Evolutionary conservation across 2,797 vertebrate genomes (phyloP).

Genomic region (Graptemys geographica): DNA sequence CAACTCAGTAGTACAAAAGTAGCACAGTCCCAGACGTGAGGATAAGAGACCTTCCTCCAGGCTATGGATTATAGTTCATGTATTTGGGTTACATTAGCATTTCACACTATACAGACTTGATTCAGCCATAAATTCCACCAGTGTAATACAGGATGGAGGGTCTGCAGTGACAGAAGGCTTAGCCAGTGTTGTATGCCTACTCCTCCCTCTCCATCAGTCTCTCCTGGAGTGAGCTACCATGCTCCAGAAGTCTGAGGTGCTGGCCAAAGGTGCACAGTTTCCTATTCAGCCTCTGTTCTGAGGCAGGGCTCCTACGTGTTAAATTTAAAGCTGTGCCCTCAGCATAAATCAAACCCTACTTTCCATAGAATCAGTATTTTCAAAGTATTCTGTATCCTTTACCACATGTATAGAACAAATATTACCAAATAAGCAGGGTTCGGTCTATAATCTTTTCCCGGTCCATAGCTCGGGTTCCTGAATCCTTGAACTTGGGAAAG

Average conservation of each 20-base stretch:
- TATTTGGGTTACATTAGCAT: constrained; percentile 81
- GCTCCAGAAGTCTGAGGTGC: background rate
- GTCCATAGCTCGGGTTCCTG: background rate
- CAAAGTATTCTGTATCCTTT: background rate
- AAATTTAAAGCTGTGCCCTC: background rate
- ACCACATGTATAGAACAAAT: background rate
- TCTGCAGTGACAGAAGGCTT: constrained; percentile 41
- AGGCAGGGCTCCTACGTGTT: background rate
- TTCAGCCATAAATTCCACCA: constrained; percentile 62
- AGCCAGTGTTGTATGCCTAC: background rate
- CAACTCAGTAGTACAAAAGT: constrained; percentile 61
- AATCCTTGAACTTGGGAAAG: background rate
- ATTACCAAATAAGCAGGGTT: background rate
- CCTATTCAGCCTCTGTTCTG: background rate
- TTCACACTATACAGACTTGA: constrained; percentile 56
- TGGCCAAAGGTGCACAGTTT: background rate
- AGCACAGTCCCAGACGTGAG: constrained; percentile 50
- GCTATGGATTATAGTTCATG: constrained; percentile 77
- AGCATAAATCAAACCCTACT: background rate
- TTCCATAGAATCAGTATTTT: background rate
- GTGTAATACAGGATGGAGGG: constrained; percentile 33
- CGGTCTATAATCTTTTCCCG: background rate
- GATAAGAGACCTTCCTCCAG: constrained; percentile 77
- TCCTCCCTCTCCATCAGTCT: background rate
- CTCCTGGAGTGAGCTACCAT: background rate